Base-by-base conservation (phyloP, 2,113 vertebrate genomes). In the Cebidichthys violaceus region DNA sequence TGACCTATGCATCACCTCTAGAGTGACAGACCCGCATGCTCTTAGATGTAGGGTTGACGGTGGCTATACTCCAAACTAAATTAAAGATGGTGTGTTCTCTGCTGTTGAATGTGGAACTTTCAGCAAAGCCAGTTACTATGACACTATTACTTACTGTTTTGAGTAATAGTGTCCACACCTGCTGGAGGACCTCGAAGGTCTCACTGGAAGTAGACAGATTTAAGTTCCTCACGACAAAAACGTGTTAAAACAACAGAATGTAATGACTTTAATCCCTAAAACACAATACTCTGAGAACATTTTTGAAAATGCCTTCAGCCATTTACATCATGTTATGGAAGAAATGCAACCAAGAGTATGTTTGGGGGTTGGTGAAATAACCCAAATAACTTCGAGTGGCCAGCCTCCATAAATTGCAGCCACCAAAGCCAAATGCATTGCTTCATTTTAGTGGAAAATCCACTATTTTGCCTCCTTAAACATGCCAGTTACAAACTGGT, bases 11-110 rank as follows among this genome's bases (percentile, higher is more conserved):
- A 39, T 64, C 31, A 41, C n/a, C n/a, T 75, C 24, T 66, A 41
- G 20, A 73, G 24, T 14, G 52, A 47, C 29, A 60, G 8, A 17
- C 73, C 70, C 71, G 35, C 62, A 86, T 83, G 74, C 39, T 24
- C 33, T 76, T 29, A 81, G 52, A 66, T 52, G 54, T 41, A 70
- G 41, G 33, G 10, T 70, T 69, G 15, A 24, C 22, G 4, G 33
- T 35, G 7, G 71, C 20, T 59, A 9, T 57, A 31, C 27, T 75
- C 54, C 67, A 74, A 77, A 81, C 57, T 64, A 31, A 65, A 77
- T 9, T 82, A 60, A 78, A 50, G 24, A 13, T 52, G 70, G 17
- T 71, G 9, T n/a, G 18, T 62, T 69, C 18, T 80, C 33, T 52
- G 11, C 35, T 70, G 13, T 15, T 57, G 17, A 79, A 11, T 50